These are phyloP conservation scores for Lobophora halterata DNA, from an alignment of 2,888 invertebrate genomes.

Conservation along the genomic window DNA sequence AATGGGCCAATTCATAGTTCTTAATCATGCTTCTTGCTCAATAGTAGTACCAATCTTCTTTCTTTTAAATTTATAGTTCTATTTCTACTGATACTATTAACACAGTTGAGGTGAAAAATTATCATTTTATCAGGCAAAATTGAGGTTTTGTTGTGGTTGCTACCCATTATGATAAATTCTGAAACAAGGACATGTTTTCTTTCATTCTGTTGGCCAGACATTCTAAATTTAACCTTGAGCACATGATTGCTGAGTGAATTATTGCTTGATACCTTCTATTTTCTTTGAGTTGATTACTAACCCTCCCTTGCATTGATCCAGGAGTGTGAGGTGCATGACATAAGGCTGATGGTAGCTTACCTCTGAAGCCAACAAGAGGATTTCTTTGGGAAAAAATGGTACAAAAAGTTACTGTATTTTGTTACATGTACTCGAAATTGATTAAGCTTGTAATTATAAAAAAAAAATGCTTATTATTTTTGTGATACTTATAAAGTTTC, in stretches of 20 bases:
- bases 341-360: conserved; percentile 31
- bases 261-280: conserved; percentile 32
- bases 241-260: conserved; percentile 34
- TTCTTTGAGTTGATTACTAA: conserved; percentile 53
- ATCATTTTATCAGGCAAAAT: conserved; percentile 7
- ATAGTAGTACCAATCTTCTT: conserved; percentile 1
- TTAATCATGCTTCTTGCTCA: conserved; percentile 22
- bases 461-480: background rate
- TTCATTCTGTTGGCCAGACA: conserved; percentile 12
- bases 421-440: conserved; percentile 14
- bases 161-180: background rate
- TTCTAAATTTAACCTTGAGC: conserved; percentile 19
- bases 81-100: conserved; percentile 3
- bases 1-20: conserved; percentile 22
- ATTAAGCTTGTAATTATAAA: conserved; percentile 34
- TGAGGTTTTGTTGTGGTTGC: conserved; percentile 1
- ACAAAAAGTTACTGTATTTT: conserved; percentile 51
- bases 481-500: background rate
- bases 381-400: conserved; percentile 77
- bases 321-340: conserved; percentile 76
- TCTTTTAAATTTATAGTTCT: background rate
- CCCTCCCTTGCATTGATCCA: conserved; percentile 69
- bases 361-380: conserved; percentile 41
- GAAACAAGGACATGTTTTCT: conserved; percentile 10
- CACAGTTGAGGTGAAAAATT: conserved; percentile 6